Evolutionary conservation across 2,888 invertebrate genomes (phyloP), one percentile per base, ranked within the genome.

Genomic region (Iselma pallidipennis): DNA sequence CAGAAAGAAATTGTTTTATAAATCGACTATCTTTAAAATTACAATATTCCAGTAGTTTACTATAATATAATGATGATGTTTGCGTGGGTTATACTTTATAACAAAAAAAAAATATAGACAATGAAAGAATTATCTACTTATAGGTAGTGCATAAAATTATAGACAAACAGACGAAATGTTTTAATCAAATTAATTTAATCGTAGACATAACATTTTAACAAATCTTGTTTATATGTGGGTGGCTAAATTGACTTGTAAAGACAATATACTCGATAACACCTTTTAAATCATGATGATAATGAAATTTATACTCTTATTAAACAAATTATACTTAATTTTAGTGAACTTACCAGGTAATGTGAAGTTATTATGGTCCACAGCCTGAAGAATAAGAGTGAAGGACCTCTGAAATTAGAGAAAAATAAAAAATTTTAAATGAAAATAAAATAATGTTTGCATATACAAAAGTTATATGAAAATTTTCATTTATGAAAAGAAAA

Each of bases 301-400:
- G 45, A 23, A 28, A 49, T n/a, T n/a, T n/a, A n/a, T 14, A 57
- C 61, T 52, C 61, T 57, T 54, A 61, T 53, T 6, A 55, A 26
- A 57, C 31, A 33, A 33, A 49, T 14, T 37, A 55, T 29, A 26
- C 16, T 51, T 37, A n/a, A 6, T 6, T n/a, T 37, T 37, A 12
- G 28, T 12, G n/a, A 52, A 84, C 86, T 88, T 82, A 91, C 91
- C 88, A 77, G 90, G 86, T 76, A 87, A 85, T 62, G 90, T 87
- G 81, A 88, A 88, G 81, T 91, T 89, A 83, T 85, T 88, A 82
- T 91, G 89, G 84, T 96, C 95, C 86, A 92, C 88, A 67, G 95
- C 95, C 84, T 95, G 94, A 75, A 96, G 88, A 76, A 95, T 94
- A 78, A 96, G 86, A 74, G 95, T 95, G 85, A 95, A 95, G 74